Evolutionary conservation across 2,113 vertebrate species (phyloP).

Genomic region (Lichenostomus cassidix): DNA sequence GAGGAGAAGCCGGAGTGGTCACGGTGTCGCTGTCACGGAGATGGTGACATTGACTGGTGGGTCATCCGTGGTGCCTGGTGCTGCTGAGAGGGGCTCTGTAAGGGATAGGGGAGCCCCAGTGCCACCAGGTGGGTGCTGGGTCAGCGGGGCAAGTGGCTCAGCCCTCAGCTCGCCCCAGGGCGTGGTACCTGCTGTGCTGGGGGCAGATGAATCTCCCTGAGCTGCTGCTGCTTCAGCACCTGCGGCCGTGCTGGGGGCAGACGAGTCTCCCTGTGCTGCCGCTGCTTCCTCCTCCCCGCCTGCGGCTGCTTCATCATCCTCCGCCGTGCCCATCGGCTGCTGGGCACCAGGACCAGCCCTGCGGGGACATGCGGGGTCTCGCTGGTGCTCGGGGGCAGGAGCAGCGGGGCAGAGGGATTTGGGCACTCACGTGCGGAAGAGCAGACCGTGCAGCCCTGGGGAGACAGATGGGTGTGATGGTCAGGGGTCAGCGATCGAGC

Average conservation of each 20-base stretch:
- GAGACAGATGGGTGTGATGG: fast-evolving
- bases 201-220: fast-evolving
- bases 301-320: neutral
- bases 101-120: neutral
- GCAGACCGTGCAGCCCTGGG: constrained; percentile 22
- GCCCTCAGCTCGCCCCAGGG: fast-evolving
- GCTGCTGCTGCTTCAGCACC: neutral
- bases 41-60: fast-evolving
- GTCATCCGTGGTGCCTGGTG: fast-evolving
- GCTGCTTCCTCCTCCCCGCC: neutral
- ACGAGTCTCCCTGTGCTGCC: fast-evolving
- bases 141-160: fast-evolving
- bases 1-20: neutral
- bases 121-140: neutral
- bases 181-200: neutral
- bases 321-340: neutral
- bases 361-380: fast-evolving
- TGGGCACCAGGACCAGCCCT: neutral
- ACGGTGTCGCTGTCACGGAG: neutral
- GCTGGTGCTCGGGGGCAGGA: fast-evolving
- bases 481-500: fast-evolving
- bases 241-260: neutral
- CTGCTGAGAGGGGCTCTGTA: neutral
- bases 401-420: fast-evolving
- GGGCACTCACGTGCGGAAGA: constrained; percentile 37